These are phyloP conservation scores for Ifrita kowaldi DNA, from an alignment of 2,113 vertebrate species.

Conservation along the genomic window DNA sequence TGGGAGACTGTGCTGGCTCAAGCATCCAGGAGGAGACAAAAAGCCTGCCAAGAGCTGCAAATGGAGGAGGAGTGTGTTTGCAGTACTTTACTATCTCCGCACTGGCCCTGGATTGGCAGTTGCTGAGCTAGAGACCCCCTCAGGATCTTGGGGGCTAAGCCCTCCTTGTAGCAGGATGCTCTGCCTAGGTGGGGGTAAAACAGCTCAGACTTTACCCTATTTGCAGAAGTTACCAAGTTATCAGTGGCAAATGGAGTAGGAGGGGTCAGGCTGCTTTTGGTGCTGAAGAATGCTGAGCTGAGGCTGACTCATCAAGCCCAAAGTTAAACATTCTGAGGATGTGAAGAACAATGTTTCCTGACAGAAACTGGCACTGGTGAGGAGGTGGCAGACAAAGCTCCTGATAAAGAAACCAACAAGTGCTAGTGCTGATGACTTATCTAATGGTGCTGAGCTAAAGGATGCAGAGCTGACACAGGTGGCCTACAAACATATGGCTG, in stretches of 20 bases:
- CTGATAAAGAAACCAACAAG: not conserved
- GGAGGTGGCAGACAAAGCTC: conserved; percentile 1
- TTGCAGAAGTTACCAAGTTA: not conserved
- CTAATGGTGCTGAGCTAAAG: not conserved
- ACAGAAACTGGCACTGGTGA: not conserved
- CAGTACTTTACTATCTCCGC: not conserved
- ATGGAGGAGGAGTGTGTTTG: not conserved
- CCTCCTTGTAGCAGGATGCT: not conserved
- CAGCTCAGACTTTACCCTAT: not conserved
- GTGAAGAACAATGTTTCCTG: not conserved
- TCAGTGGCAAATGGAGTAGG: not conserved
- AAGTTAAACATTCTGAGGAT: not conserved
- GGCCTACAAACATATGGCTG: not conserved
- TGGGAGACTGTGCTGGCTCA: not conserved
- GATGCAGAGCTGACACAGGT: not conserved
- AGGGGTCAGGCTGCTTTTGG: not conserved
- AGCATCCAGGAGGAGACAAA: not conserved
- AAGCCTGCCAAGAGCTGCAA: not conserved
- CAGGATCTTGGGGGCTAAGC: not conserved
- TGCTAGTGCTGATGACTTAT: not conserved
- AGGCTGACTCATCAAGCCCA: not conserved
- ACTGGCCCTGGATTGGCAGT: not conserved
- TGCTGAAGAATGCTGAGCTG: not conserved
- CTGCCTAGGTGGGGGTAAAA: not conserved
- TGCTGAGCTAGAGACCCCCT: not conserved